Conservation (phyloP, 2,113 vertebrate species). For the Ictalurus punctatus region DNA sequence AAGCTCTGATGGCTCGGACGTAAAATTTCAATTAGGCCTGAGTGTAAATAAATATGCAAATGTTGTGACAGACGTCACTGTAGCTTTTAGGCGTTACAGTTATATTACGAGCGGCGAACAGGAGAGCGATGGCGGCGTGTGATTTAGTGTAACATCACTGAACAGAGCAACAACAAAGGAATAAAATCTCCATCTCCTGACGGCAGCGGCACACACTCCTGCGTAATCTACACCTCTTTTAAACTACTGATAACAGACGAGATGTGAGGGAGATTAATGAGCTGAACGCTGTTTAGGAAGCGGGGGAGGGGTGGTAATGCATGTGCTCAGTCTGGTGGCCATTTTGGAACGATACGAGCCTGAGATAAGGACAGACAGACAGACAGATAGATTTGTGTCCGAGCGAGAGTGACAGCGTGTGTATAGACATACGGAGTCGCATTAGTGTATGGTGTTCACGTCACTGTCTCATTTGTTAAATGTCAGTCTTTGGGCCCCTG, state of each 20-base stretch:
- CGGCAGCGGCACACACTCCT: neutral
- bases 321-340: neutral
- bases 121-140: neutral
- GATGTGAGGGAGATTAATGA: constrained; percentile 14
- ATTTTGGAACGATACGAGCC: neutral
- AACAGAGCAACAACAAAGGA: constrained; percentile 22
- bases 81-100: constrained; percentile 18
- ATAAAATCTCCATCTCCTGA: constrained; percentile 31
- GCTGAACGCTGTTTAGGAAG: neutral
- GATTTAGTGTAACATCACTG: constrained; percentile 17
- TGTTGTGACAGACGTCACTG: constrained; percentile 35
- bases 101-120: constrained; percentile 24
- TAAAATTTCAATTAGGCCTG: constrained; percentile 44
- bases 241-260: neutral
- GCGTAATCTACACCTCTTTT: neutral
- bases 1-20: constrained; percentile 1
- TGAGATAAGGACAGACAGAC: neutral
- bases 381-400: neutral
- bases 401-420: neutral
- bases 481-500: constrained; percentile 1
- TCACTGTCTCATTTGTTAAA: neutral
- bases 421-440: neutral
- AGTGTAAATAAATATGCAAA: constrained; percentile 50
- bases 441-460: neutral
- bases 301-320: neutral